Conservation (phyloP, 1,140 invertebrate genomes). For the Cherax destructor region DNA sequence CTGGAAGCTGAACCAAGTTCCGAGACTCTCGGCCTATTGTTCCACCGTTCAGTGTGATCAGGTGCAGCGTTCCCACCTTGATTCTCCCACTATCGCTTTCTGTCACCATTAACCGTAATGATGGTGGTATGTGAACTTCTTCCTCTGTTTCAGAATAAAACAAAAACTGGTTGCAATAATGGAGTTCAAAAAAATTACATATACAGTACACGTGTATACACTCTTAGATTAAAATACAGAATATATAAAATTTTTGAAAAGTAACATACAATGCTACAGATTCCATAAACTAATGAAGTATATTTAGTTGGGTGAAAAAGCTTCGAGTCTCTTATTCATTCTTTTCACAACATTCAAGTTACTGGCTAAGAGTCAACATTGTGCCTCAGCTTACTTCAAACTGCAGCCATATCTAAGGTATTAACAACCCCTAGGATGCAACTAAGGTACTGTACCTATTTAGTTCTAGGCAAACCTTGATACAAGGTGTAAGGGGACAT, state of each 20-base stretch:
- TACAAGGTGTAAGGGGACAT: too few species aligned
- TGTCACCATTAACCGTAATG: constrained; percentile 52
- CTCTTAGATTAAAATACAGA: background rate
- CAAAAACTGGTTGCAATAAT: background rate
- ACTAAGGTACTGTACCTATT: too few species aligned
- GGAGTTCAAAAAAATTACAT: background rate
- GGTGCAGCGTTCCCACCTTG: constrained; percentile 31
- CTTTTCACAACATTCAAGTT: too few species aligned
- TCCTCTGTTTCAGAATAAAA: background rate
- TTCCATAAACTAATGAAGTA: too few species aligned
- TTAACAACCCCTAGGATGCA: too few species aligned
- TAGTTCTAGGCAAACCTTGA: too few species aligned
- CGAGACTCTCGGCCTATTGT: constrained; percentile 28
- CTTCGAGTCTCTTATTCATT: too few species aligned
- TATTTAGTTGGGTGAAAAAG: too few species aligned
- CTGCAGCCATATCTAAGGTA: too few species aligned
- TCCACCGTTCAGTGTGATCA: constrained; percentile 49
- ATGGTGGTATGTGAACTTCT: constrained; percentile 17
- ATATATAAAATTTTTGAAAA: background rate
- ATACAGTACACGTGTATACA: background rate
- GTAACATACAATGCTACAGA: too few species aligned
- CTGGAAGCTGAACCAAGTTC: constrained; percentile 30
- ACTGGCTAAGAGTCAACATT: too few species aligned
- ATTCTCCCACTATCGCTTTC: constrained; percentile 38
- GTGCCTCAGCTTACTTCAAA: too few species aligned